phyloP scores from a whole-genome alignment of 2,113 vertebrate species.

The Halcyon malimbica region DNA sequence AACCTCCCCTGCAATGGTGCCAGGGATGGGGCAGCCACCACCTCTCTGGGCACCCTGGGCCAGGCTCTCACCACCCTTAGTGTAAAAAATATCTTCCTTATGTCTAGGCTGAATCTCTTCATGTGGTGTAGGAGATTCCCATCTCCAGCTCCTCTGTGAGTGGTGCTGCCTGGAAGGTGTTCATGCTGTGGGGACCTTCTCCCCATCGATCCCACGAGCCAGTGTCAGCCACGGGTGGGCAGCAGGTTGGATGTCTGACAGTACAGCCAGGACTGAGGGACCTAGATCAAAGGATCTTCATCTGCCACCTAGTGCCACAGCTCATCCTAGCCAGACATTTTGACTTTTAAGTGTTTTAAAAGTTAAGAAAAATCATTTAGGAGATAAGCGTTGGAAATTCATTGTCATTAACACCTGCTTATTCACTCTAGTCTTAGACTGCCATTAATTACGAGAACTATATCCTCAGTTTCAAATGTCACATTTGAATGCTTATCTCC shows the following conservation, averaged over 20 bases:
- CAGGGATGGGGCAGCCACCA: not conserved
- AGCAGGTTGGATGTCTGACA: not conserved
- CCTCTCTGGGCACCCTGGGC: not conserved
- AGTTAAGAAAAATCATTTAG: not conserved
- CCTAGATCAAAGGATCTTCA: not conserved
- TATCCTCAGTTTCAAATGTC: not conserved
- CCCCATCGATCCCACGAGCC: accelerated
- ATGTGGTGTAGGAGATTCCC: not conserved
- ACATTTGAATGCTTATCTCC: not conserved
- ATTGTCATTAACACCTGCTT: not conserved
- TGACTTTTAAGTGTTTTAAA: not conserved
- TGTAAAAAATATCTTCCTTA: not conserved
- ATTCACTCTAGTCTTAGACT: not conserved
- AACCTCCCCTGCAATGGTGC: not conserved
- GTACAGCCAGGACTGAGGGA: not conserved
- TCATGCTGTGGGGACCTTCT: not conserved
- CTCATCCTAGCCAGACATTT: not conserved
- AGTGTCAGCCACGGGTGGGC: not conserved
- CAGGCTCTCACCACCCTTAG: not conserved
- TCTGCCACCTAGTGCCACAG: not conserved
- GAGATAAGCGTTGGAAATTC: not conserved
- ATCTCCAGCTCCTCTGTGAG: not conserved
- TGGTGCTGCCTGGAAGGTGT: not conserved
- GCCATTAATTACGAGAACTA: not conserved
- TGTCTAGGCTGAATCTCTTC: not conserved